Base-by-base conservation (phyloP, 2,113 vertebrate genomes). In the Laticauda colubrina region DNA sequence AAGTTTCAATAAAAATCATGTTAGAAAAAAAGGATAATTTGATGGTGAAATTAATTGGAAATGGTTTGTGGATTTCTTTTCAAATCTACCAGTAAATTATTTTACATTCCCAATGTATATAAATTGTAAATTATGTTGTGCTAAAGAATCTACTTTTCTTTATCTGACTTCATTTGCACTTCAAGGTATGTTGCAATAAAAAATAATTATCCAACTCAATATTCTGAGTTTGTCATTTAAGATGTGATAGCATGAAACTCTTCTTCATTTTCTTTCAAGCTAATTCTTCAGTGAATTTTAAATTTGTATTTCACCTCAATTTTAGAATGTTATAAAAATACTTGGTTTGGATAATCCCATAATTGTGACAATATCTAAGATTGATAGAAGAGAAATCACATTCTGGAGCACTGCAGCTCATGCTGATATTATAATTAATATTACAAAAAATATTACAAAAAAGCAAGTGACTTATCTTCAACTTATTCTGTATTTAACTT, bases 361-460 rank as follows among this genome's bases (percentile, higher is more conserved):
- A 1, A 90, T 18, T 45, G 23, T 61, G 69, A 48, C 1, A 1
- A 43, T 90, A 39, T 54, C 88, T 86, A 23, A 43, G 45, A 92
- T 1, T 1, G 2, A 15, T 10, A 23, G 21, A 3, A 81, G 5
- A 1, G 26, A 64, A 11, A 0, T 81, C 8, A 53, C 88, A 94
- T 2, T 92, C 39, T 15, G 34, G 15, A 92, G 87, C 2, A 45
- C 1, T 26, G 9, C 20, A 93, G 29, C 85, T n/a, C 14, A 85
- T 91, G 93, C 7, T 64, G 92, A 93, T 34, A 0, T 1, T 86
- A 6, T 87, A 91, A 93, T 93, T 93, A 91, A 93, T 88, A n/a
- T 14, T 9, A 43, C 26, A 85, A 91, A 89, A 75, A 91, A 54
- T n/a, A n/a, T 14, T 9, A 43, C 26, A 85, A 91, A 89, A 75